Conservation (phyloP, 2,113 vertebrate species). For the Caranx ignobilis region DNA sequence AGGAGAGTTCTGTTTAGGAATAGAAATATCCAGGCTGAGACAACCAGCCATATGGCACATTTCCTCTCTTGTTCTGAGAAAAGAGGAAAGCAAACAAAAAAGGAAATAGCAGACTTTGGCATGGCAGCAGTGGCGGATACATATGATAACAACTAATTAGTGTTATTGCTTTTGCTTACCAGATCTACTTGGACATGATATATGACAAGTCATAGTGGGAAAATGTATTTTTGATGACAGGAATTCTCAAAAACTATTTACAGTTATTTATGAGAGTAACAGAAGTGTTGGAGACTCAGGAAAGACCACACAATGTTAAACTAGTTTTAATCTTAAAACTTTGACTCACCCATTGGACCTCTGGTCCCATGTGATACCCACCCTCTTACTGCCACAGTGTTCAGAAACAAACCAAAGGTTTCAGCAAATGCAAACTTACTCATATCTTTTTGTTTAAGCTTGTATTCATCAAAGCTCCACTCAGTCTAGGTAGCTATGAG, state of each 20-base stretch:
- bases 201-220: not conserved
- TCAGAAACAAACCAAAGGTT: slow-evolving; percentile 4
- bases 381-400: not conserved
- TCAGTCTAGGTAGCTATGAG: not conserved
- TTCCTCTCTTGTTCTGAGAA: slow-evolving; percentile 13
- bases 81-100: slow-evolving; percentile 15
- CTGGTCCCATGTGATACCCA: not conserved
- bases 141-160: slow-evolving; percentile 1
- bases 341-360: not conserved
- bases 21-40: not conserved
- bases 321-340: not conserved
- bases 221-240: not conserved
- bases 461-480: slow-evolving; percentile 22
- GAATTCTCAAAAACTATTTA: slow-evolving; percentile 11
- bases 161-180: not conserved
- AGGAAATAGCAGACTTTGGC: not conserved
- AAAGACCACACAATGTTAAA: not conserved
- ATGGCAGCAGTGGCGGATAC: slow-evolving; percentile 18
- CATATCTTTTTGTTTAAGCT: not conserved
- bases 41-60: slow-evolving; percentile 15
- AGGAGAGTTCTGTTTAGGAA: not conserved
- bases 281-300: not conserved
- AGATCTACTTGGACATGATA: slow-evolving; percentile 20
- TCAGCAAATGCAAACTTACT: not conserved
- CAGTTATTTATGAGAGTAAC: not conserved